Evolutionary conservation across 2,797 vertebrate species (phyloP).

Genomic region (Spatula versicolor): DNA sequence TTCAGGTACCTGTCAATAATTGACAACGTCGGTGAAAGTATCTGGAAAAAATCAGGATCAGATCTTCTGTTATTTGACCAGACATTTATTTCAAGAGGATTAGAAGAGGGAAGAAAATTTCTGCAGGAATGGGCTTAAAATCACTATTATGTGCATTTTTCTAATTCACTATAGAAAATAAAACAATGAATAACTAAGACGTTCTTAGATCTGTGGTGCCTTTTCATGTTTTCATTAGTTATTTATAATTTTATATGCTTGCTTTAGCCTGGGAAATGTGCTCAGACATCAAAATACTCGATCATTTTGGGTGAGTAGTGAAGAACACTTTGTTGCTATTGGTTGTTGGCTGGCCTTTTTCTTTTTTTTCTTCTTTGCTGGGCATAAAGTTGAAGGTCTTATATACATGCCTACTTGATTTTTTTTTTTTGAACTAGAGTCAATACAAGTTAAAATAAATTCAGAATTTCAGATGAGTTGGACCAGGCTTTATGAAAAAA

Average conservation of each 20-base stretch:
- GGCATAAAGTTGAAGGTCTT: background rate
- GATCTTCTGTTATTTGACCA: background rate
- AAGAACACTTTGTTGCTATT: background rate
- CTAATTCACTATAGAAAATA: background rate
- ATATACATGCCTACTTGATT: background rate
- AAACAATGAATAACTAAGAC: background rate
- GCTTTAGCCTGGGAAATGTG: background rate
- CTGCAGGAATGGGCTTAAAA: background rate
- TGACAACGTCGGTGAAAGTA: background rate
- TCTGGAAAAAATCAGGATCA: background rate
- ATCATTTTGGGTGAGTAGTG: background rate
- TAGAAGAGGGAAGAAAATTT: background rate
- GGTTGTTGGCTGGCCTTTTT: background rate
- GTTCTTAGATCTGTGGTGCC: background rate
- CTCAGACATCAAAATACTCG: background rate
- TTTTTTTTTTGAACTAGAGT: background rate
- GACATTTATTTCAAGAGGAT: background rate
- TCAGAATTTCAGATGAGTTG: background rate
- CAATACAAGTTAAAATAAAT: background rate
- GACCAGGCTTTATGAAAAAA: background rate
- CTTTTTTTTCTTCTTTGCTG: background rate
- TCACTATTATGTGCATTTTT: background rate
- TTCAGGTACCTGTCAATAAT: background rate
- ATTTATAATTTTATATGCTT: background rate
- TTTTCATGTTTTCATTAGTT: slow-evolving; percentile 29